Base-by-base conservation (phyloP, 2,888 invertebrate genomes). In the Plutella xylostella region DNA sequence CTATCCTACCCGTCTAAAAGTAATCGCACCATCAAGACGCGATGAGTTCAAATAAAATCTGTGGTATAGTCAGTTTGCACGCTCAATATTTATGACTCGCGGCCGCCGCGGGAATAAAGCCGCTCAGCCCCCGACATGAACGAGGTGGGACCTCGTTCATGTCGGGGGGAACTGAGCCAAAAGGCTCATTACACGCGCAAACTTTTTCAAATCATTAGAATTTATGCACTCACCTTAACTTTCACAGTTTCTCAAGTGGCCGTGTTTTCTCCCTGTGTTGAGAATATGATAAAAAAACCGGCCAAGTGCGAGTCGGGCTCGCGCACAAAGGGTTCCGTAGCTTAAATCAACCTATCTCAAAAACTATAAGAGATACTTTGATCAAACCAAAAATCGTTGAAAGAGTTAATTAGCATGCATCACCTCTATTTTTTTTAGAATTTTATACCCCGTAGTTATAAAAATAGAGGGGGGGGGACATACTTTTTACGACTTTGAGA, bases 161-260 rank as follows among this genome's bases (percentile, higher is more conserved):
- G 54, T 44, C 45, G 44, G 50, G 48, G 45, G 51, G 51, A 56
- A 49, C 49, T 52, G 55, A 65, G 61, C 62, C 58, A 34, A 52
- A 62, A 60, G 66, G 61, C 69, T 70, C 67, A 72, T 73, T 73
- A 70, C 68, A 62, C 60, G 58, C 61, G 46, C 54, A 54, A 70
- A 70, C 68, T 72, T 69, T 66, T 61, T 63, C 61, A 60, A 72
- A 73, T 72, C 72, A 70, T 75, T 74, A 72, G 69, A 73, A 69
- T 73, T 72, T 72, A 73, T 71, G 61, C 55, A 68, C 65, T 62
- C 64, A 61, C 63, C 61, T 61, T 59, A 65, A 70, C 63, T 70
- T 65, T 55, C 33, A 17, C 14, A 42, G 34, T 25, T 41, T n/a
- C 21, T 35, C 45, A 41, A 42, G 41, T 35, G 14, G 25, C 34